Base-by-base conservation (phyloP, 2,888 invertebrate genomes). In the Raillietiella orientalis region DNA sequence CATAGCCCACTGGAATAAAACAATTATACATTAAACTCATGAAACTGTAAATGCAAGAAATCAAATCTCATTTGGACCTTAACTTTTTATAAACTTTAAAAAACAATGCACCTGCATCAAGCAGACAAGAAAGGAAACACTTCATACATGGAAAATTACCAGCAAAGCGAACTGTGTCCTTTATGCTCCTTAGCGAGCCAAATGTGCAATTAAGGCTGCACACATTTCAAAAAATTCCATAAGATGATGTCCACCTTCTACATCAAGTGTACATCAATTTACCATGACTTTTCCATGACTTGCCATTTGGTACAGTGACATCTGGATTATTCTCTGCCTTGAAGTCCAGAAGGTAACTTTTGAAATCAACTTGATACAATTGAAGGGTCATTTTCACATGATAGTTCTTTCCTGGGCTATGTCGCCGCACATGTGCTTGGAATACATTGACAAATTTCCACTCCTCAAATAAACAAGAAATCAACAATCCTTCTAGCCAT, bases 191-290 rank as follows among this genome's bases (percentile, higher is more conserved):
- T 24, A 87, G 50, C 87, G 71, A 16, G 96, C 96, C 32, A 99
- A 55, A 38, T 96, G 90, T 32, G 90, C 87, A 38, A 99, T 99
- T 23, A 99, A 58, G 3, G 82, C 77, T 12, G 96, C 87, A 49
- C 96, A 96, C 87, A 96, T 96, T 54, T 99, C 96, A 43, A 99
- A 99, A 54, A 99, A 99, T 52, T 96, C 93, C 75, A 99, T 84
- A 2, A 93, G 93, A 47, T 87, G 84, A 43, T 93, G 87, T 0
- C 72, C 74, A n/a, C 28, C 31, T 9, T 19, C 14, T 5, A 9
- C 15, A 10, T 32, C 21, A 2, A 16, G 14, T 17, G 19, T 8
- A 17, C 19, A 22, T 10, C 6, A 8, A 6, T 8, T 6, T 22
- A 4, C 6, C 6, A 22, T 22, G 23, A 6, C 23, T 10, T 10